Evolutionary conservation across 2,797 vertebrate genomes (phyloP).

Genomic region (Amblyraja radiata): DNA sequence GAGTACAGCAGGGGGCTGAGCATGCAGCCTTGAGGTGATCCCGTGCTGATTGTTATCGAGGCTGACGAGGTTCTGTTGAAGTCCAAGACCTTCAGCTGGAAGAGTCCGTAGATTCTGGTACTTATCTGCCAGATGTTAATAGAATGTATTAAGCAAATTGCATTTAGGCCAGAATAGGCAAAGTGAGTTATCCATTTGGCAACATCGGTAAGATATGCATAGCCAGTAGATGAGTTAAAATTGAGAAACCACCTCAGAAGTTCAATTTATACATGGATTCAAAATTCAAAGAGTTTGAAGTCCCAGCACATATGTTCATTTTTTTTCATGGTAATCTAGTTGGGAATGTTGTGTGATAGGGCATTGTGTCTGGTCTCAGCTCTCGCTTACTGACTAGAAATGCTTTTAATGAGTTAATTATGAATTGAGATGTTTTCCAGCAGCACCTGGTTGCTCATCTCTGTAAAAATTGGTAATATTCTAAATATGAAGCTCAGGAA

Average conservation of each 20-base stretch:
- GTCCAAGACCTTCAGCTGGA: not conserved
- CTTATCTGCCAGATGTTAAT: not conserved
- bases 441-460: not conserved
- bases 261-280: not conserved
- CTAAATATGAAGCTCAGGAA: too few species aligned
- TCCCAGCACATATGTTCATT: not conserved
- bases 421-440: not conserved
- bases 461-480: not conserved
- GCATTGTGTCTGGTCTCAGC: not conserved
- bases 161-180: not conserved
- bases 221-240: not conserved
- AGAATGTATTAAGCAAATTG: not conserved
- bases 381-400: not conserved
- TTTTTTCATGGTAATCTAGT: not conserved
- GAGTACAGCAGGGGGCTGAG: too few species aligned
- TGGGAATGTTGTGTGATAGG: not conserved
- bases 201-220: not conserved
- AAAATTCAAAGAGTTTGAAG: not conserved
- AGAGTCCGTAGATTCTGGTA: not conserved
- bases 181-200: not conserved
- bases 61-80: not conserved
- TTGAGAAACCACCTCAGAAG: not conserved
- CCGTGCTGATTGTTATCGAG: too few species aligned
- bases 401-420: not conserved
- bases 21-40: too few species aligned